A percentile compares a stretch with the other conserved stretches of the same genome.
Conservation (phyloP, 2,888 invertebrate species). For the Invenusta paracnida region DNA sequence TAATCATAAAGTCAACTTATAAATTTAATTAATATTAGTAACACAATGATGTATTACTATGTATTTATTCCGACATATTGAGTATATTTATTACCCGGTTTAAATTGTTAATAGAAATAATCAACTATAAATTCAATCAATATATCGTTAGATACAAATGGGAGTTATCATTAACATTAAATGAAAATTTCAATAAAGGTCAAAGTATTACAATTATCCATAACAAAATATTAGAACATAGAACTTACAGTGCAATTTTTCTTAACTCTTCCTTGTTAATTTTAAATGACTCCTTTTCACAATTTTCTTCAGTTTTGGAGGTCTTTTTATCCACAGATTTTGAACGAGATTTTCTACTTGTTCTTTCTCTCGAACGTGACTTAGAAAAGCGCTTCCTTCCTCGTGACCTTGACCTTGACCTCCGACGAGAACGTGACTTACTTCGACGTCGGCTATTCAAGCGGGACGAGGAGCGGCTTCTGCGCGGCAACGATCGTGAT, state of each 20-base stretch:
- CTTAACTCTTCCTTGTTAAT: background rate
- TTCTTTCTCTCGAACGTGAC: background rate
- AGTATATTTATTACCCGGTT: too few relatives aligned
- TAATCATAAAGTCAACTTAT: too few relatives aligned
- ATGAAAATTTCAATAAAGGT: too few relatives aligned
- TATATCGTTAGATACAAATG: too few relatives aligned
- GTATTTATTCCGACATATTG: too few relatives aligned
- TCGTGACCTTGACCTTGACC: background rate
- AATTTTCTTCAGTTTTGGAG: background rate
- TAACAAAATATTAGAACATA: too few relatives aligned
- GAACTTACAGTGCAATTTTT: background rate
- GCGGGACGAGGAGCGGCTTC: too few relatives aligned
- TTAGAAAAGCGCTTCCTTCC: background rate
- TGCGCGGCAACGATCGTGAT: too few relatives aligned
- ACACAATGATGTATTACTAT: too few relatives aligned
- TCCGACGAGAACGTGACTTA: background rate
- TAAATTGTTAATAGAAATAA: background rate
- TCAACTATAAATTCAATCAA: background rate
- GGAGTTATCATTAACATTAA: too few relatives aligned
- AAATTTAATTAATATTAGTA: too few relatives aligned
- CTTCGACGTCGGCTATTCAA: background rate
- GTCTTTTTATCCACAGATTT: background rate
- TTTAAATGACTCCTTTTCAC: background rate
- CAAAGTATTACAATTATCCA: too few relatives aligned
- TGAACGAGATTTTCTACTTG: background rate